Conservation (phyloP, 1,140 invertebrate species). For the Brachionus asplanchnoidis region DNA sequence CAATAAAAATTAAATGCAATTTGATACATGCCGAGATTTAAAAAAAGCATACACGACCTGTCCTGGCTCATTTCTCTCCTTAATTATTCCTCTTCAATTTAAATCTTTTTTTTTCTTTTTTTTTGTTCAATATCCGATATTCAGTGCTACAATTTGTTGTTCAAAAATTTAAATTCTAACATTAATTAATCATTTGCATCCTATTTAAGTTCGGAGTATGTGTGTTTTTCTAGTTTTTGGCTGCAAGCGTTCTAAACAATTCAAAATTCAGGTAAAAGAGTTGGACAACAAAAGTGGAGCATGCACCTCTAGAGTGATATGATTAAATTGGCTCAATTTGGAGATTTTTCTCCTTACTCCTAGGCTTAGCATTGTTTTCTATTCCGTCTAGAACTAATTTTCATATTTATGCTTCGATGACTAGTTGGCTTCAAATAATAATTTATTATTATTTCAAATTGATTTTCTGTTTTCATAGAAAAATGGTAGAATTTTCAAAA, state of each 20-base stretch:
- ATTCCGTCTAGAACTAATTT: background rate
- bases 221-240: background rate
- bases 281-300: background rate
- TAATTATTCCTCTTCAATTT: slow-evolving; percentile 2
- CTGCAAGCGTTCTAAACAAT: background rate
- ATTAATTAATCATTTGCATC: slow-evolving; percentile 9
- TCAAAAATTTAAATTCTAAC: background rate
- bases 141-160: slow-evolving; percentile 19
- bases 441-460: slow-evolving; percentile 37
- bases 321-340: background rate
- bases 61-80: slow-evolving; percentile 24
- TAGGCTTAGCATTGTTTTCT: background rate
- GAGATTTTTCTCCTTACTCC: background rate
- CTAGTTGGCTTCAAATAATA: slow-evolving; percentile 23
- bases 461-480: background rate
- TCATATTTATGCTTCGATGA: slow-evolving; percentile 28
- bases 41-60: background rate
- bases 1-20: slow-evolving; percentile 27
- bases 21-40: background rate
- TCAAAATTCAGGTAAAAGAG: background rate
- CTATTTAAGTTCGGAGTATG: background rate
- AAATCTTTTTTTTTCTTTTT: background rate
- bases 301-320: background rate
- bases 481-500: background rate
- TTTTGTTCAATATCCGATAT: slow-evolving; percentile 25